Evolutionary conservation across 2,113 vertebrate genomes (phyloP).

Genomic region (Misgurnus anguillicaudatus): DNA sequence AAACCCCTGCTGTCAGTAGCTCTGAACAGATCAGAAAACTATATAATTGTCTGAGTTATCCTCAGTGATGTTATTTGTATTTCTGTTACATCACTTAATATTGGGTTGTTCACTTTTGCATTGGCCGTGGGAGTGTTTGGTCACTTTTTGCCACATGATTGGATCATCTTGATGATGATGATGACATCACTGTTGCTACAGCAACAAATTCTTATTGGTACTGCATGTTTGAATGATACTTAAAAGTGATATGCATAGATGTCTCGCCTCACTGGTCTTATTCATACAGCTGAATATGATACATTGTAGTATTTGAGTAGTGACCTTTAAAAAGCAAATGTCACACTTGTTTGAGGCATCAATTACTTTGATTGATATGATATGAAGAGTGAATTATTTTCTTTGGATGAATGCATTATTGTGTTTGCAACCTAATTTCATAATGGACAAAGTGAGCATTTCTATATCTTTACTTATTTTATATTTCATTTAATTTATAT

Average conservation of each 20-base stretch:
- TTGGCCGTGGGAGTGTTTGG: conserved; percentile 9
- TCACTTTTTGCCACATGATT: conserved; percentile 18
- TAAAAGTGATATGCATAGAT: neutral
- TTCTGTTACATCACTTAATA: neutral
- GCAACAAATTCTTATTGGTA: conserved; percentile 64
- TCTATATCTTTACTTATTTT: too few species aligned
- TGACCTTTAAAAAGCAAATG: neutral
- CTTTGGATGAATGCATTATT: neutral
- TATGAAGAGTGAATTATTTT: neutral
- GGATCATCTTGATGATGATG: conserved; percentile 48
- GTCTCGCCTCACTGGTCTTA: neutral
- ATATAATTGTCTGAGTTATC: neutral
- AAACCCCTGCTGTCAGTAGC: neutral
- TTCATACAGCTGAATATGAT: neutral
- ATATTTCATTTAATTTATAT: too few species aligned
- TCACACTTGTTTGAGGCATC: neutral
- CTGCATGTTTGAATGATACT: conserved; percentile 18
- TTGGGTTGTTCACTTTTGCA: neutral
- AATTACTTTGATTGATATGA: neutral
- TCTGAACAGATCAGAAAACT: neutral
- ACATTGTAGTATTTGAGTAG: neutral
- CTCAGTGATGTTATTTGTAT: neutral
- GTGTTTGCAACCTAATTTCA: neutral
- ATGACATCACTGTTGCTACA: conserved; percentile 71
- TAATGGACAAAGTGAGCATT: neutral